These are phyloP conservation scores for Apostichopus californicus DNA, from an alignment of 35 echinoderm and acorn worm species.

Conservation along the genomic window DNA sequence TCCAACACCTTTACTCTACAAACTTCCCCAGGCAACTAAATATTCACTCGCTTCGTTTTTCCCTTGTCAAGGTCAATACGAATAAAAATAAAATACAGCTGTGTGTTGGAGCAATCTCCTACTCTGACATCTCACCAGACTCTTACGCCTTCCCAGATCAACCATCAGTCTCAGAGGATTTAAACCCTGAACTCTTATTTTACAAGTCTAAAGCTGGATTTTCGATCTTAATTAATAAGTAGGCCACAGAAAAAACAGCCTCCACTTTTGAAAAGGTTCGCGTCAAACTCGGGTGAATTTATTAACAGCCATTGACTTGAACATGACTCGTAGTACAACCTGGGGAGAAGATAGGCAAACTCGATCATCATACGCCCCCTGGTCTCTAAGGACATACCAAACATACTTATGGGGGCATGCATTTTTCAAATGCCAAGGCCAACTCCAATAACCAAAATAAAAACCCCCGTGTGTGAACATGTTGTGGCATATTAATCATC, in stretches of 20 bases:
- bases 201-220: not conserved
- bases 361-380: not conserved
- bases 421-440: slow-evolving; percentile 39
- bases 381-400: slow-evolving; percentile 20
- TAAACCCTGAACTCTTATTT: not conserved
- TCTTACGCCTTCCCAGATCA: not conserved
- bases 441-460: not conserved
- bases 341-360: slow-evolving; percentile 15
- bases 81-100: not conserved
- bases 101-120: not conserved
- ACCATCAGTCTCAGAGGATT: not conserved
- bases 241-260: not conserved
- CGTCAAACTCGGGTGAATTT: not conserved
- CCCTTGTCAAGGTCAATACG: slow-evolving; percentile 1
- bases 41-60: not conserved
- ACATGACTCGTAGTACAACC: not conserved
- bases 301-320: not conserved
- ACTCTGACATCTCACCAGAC: not conserved
- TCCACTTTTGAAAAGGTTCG: not conserved
- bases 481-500: not conserved
- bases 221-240: slow-evolving; percentile 9
- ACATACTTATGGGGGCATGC: slow-evolving; percentile 42
- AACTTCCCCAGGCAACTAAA: slow-evolving; percentile 9
- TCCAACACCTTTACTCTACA: not conserved
- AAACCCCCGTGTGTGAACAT: not conserved